Percentiles rank a stretch among this genome's conserved stretches.
Evolutionary conservation across 2,113 vertebrate genomes (phyloP).

Genomic region (Urocitellus parryii): DNA sequence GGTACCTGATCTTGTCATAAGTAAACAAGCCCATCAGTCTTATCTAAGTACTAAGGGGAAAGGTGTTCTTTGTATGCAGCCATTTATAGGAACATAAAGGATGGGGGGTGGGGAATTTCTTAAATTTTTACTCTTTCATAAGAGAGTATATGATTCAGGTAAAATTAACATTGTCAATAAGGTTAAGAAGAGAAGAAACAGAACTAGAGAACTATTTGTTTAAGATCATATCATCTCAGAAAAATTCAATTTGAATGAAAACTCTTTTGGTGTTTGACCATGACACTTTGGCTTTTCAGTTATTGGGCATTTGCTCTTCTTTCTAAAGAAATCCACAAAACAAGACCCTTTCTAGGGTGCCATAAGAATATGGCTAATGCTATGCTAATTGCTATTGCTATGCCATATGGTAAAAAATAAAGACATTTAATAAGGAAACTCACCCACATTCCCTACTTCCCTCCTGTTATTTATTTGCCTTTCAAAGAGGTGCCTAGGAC

Average conservation of each 20-base stretch:
- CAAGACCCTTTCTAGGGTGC: background rate
- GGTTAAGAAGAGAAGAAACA: background rate
- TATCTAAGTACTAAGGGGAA: background rate
- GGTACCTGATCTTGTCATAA: background rate
- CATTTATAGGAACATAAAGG: background rate
- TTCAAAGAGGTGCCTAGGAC: slow-evolving; percentile 36
- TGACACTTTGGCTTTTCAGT: background rate
- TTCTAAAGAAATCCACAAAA: background rate
- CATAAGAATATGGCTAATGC: background rate
- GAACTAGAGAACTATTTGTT: background rate
- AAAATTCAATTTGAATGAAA: background rate
- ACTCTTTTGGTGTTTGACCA: background rate
- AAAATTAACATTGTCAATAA: background rate
- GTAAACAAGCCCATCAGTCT: background rate
- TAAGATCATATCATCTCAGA: slow-evolving; percentile 27
- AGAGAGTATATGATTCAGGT: background rate
- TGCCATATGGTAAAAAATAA: background rate
- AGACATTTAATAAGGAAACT: background rate
- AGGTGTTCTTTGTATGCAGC: background rate
- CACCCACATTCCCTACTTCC: background rate
- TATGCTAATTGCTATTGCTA: too few species aligned
- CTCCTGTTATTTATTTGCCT: background rate
- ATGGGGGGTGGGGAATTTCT: background rate
- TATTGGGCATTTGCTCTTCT: slow-evolving; percentile 1
- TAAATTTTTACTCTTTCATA: background rate